These are phyloP conservation scores for Sebastes jordani DNA, from an alignment of 2,797 vertebrate species.

Conservation along the genomic window DNA sequence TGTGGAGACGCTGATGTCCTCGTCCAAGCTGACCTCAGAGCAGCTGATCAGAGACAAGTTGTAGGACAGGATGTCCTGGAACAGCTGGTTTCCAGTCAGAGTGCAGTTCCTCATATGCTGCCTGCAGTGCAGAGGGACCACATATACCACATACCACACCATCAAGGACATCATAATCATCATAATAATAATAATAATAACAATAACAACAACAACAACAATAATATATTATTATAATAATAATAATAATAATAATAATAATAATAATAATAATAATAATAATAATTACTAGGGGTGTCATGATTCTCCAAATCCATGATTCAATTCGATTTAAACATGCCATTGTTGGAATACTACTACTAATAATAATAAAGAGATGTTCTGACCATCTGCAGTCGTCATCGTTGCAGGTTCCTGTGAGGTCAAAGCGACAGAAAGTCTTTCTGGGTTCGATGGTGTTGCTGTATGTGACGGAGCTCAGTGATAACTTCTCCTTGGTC, in stretches of 20 bases:
- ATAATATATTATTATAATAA: too few relatives aligned
- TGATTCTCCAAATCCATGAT: too few relatives aligned
- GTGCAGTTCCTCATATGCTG: constrained; percentile 96
- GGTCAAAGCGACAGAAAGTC: constrained; percentile 94
- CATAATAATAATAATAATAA: fast-evolving
- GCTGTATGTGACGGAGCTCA: constrained; percentile 92
- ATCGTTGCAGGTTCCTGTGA: constrained; percentile 96
- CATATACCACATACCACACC: too few relatives aligned
- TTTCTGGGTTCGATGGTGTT: constrained; percentile 90
- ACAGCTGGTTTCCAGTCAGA: constrained; percentile 89
- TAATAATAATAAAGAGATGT: background rate
- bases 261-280: too few relatives aligned
- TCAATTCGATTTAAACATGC: too few relatives aligned
- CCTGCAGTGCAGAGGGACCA: constrained; percentile 74
- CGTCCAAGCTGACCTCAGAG: constrained; percentile 85
- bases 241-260: too few relatives aligned
- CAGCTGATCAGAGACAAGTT: constrained; percentile 92
- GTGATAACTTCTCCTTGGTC: constrained; percentile 93
- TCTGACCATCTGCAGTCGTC: constrained; percentile 92
- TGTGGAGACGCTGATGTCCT: constrained; percentile 87
- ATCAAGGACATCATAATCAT: too few relatives aligned
- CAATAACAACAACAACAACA: too few relatives aligned
- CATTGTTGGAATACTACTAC: too few relatives aligned
- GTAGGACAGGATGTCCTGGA: constrained; percentile 95
- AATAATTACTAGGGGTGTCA: too few relatives aligned